Evolutionary conservation across 2,113 vertebrate genomes (phyloP).

Genomic region (Rallus limicola): DNA sequence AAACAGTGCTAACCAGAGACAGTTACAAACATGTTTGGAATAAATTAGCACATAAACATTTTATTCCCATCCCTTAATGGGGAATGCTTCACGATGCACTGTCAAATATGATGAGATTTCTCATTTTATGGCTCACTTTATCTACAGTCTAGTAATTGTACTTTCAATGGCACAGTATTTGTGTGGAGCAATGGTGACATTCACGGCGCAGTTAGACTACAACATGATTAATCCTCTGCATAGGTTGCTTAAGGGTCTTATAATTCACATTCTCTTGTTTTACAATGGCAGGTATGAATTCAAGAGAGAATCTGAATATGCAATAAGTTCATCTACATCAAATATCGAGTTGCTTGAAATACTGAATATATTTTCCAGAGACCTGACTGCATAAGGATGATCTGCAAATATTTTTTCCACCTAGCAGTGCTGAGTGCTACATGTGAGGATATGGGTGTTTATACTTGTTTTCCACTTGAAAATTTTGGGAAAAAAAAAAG

Average conservation of each 20-base stretch:
- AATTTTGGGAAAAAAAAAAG: background rate
- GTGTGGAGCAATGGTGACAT: constrained; percentile 7
- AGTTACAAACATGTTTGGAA: constrained; percentile 45
- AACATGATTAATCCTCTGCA: background rate
- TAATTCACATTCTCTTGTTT: constrained; percentile 15
- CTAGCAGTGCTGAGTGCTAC: background rate
- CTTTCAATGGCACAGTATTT: constrained; percentile 12
- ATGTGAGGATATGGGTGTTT: background rate
- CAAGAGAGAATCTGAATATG: background rate
- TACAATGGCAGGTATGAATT: background rate
- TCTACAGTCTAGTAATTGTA: constrained; percentile 41
- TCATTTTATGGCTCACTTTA: constrained; percentile 57
- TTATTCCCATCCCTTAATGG: constrained; percentile 50
- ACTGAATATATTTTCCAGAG: background rate
- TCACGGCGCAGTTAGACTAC: constrained; percentile 3
- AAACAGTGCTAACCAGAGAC: background rate
- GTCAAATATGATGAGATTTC: constrained; percentile 52
- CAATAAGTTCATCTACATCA: background rate
- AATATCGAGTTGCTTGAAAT: background rate
- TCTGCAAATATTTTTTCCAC: background rate
- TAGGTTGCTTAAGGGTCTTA: background rate
- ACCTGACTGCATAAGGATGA: background rate
- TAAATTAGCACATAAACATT: constrained; percentile 64
- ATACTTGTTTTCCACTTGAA: background rate
- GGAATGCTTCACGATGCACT: constrained; percentile 34